Evolutionary conservation across 2,113 vertebrate species (phyloP).

Genomic region (Micronisus gabar): DNA sequence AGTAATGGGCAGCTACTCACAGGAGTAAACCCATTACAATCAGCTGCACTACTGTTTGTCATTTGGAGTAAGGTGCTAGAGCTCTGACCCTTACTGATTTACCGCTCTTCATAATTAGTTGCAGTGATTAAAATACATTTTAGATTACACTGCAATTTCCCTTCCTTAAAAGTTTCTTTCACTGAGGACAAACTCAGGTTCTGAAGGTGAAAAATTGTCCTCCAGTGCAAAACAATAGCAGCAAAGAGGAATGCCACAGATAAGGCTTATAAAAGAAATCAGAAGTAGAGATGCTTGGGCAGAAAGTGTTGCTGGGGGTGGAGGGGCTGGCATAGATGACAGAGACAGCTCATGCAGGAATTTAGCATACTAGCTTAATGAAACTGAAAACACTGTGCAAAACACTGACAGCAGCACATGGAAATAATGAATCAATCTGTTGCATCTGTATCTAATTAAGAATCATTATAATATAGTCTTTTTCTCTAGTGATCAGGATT

Average conservation of each 20-base stretch:
- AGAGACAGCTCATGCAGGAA: constrained; percentile 22
- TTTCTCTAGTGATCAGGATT: constrained; percentile 15
- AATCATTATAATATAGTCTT: constrained; percentile 53
- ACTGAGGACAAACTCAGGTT: background rate
- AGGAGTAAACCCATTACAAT: constrained; percentile 45
- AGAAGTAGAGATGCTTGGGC: background rate
- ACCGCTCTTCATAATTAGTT: constrained; percentile 60
- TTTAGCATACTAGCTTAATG: constrained; percentile 11
- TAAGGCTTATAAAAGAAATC: background rate
- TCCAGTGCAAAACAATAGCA: background rate
- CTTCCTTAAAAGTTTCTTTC: constrained; percentile 11
- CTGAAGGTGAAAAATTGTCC: background rate
- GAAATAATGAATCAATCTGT: constrained; percentile 66
- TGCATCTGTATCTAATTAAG: constrained; percentile 66
- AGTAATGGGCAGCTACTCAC: constrained; percentile 34
- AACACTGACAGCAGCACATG: constrained; percentile 30
- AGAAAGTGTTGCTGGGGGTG: background rate
- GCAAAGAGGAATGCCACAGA: background rate
- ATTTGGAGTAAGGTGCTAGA: constrained; percentile 9
- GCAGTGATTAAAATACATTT: constrained; percentile 59
- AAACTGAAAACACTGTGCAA: background rate
- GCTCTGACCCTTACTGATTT: constrained; percentile 56
- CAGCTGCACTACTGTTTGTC: constrained; percentile 12
- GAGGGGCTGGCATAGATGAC: background rate
- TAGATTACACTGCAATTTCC: constrained; percentile 39